Evolutionary conservation across 2,113 vertebrate genomes (phyloP).

Genomic region (Malaclemys terrapin): DNA sequence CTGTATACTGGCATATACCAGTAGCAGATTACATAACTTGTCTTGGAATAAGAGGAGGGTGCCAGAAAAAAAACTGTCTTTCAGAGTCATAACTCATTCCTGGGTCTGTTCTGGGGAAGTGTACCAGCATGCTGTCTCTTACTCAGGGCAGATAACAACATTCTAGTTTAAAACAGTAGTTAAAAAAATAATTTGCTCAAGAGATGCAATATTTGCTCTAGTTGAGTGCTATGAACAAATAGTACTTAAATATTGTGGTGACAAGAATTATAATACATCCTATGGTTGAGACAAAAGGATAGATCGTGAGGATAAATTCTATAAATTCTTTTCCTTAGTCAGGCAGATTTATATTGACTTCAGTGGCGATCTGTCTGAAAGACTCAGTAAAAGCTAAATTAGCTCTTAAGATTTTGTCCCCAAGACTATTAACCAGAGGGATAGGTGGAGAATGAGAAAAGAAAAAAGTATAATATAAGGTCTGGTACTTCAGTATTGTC

Average conservation of each 20-base stretch:
- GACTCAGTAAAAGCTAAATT: neutral
- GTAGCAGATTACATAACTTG: neutral
- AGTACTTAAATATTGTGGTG: neutral
- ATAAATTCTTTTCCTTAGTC: neutral
- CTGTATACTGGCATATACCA: neutral
- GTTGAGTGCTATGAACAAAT: neutral
- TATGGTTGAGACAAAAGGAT: neutral
- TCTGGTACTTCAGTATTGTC: neutral
- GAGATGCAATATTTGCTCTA: neutral
- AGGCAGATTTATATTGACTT: neutral
- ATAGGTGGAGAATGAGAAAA: neutral
- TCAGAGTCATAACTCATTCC: neutral
- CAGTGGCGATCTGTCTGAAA: neutral
- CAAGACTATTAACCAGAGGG: neutral
- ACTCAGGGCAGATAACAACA: neutral
- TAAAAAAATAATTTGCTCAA: neutral
- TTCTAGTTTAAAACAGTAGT: neutral
- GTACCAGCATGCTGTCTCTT: no score
- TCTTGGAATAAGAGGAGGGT: neutral
- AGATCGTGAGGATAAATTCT: neutral
- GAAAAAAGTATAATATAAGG: accelerated
- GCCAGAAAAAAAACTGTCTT: accelerated
- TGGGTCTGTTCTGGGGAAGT: accelerated
- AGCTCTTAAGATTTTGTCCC: neutral
- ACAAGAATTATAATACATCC: accelerated